Conservation (phyloP, 2,113 vertebrate species). For the Sarotherodon lohbergeri region DNA sequence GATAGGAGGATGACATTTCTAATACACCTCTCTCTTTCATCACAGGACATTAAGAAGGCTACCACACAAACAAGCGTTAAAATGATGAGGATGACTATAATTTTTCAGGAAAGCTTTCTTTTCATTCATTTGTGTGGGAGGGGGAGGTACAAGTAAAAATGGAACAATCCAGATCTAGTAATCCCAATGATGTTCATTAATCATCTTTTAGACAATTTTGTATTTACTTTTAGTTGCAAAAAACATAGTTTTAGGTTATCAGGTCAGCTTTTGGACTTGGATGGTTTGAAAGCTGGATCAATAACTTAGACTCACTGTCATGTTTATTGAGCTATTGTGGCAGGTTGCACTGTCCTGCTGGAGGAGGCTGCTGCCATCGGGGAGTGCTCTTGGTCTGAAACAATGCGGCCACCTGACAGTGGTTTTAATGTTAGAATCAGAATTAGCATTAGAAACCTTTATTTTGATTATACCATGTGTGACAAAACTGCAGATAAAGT, state of each 20-base stretch:
- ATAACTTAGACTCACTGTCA: not conserved
- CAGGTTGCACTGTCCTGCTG: not conserved
- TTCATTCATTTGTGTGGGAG: not conserved
- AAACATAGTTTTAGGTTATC: not conserved
- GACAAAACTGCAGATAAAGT: not conserved
- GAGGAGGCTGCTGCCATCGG: not conserved
- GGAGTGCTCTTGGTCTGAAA: not conserved
- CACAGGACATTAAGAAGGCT: not conserved
- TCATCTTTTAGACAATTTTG: not conserved
- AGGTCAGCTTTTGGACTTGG: not conserved
- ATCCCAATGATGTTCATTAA: not conserved
- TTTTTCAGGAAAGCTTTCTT: not conserved
- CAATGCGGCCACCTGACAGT: not conserved
- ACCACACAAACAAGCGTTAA: not conserved
- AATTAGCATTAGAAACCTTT: not conserved
- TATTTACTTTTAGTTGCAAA: not conserved
- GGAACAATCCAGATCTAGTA: not conserved
- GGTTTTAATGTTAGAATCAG: not conserved
- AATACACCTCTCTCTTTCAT: not conserved
- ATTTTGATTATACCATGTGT: too few relatives aligned
- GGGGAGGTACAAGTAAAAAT: not conserved
- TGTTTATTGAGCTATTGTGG: not conserved
- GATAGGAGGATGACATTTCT: not conserved
- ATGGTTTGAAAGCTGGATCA: not conserved
- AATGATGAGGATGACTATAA: rapidly evolving